phyloP scores from a whole-genome alignment of 2,113 vertebrate genomes.

The Caracal caracal region DNA sequence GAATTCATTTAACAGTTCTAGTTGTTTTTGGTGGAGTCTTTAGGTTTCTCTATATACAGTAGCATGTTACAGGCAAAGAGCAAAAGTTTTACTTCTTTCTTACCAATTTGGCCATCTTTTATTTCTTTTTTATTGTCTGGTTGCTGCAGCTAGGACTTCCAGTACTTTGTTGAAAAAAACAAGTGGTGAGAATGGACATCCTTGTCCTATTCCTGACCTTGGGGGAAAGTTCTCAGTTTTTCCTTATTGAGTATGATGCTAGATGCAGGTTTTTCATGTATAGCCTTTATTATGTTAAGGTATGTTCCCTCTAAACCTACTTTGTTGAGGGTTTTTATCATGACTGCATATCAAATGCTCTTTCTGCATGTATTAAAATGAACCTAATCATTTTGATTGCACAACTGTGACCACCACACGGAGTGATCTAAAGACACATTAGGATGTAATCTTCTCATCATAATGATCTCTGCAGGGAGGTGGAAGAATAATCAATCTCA shows the following conservation, averaged over 20 bases:
- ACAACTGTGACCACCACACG: not conserved
- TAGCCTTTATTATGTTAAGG: not conserved
- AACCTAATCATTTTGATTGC: not conserved
- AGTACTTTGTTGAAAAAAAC: not conserved
- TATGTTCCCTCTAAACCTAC: not conserved
- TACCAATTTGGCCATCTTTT: not conserved
- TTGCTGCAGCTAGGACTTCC: not conserved
- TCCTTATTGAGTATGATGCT: not conserved
- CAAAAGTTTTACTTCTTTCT: not conserved
- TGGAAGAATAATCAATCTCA: not conserved
- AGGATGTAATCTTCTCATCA: not conserved
- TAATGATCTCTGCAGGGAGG: not conserved
- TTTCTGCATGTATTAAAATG: not conserved
- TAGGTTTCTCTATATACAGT: not conserved
- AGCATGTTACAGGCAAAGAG: not conserved
- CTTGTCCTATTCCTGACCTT: not conserved
- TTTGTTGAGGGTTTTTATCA: not conserved
- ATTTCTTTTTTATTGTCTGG: not conserved
- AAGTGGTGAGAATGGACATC: not conserved
- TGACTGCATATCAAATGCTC: not conserved
- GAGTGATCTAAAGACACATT: not conserved
- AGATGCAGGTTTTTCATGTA: not conserved
- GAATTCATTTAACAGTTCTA: not conserved
- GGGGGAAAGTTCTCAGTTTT: not conserved
- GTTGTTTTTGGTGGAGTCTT: not conserved